Evolutionary conservation across 2,797 vertebrate species (phyloP).

Genomic region (Streptopelia turtur): DNA sequence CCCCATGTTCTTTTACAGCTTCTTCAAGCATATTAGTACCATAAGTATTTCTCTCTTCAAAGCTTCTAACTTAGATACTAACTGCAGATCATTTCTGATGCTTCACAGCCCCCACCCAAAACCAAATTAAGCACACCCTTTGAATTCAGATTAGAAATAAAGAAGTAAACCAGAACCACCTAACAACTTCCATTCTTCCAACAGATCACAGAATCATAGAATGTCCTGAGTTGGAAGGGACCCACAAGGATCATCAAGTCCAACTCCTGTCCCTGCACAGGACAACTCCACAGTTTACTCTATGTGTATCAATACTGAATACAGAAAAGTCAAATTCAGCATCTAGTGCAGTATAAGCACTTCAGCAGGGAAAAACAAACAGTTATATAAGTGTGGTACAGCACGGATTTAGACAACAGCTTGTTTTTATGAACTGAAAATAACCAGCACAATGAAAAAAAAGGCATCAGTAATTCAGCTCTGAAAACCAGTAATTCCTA

Average conservation of each 20-base stretch:
- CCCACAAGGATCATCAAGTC: no score
- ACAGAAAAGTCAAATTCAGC: not conserved
- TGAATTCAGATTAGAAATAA: not conserved
- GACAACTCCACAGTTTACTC: no score
- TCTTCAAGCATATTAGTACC: not conserved
- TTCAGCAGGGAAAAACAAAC: constrained; percentile 24
- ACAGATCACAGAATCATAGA: not conserved
- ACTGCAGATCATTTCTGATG: not conserved
- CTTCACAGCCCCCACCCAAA: not conserved
- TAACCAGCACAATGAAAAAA: not conserved
- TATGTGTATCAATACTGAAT: not conserved
- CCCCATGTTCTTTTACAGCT: not conserved
- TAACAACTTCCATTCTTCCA: not conserved
- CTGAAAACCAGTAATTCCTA: constrained; percentile 33
- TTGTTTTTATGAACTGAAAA: constrained; percentile 31
- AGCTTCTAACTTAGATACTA: not conserved
- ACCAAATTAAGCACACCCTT: not conserved
- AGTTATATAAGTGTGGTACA: not conserved
- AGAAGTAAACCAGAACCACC: not conserved
- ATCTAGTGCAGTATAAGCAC: not conserved
- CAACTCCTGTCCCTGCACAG: no score
- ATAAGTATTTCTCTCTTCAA: not conserved
- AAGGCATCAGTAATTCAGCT: constrained; percentile 6
- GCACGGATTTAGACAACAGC: not conserved
- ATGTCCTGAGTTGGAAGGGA: no score